A percentile compares a stretch with the other conserved stretches of the same genome.
Evolutionary conservation across 2,797 vertebrate genomes (phyloP).

Genomic region (Morelia viridis): DNA sequence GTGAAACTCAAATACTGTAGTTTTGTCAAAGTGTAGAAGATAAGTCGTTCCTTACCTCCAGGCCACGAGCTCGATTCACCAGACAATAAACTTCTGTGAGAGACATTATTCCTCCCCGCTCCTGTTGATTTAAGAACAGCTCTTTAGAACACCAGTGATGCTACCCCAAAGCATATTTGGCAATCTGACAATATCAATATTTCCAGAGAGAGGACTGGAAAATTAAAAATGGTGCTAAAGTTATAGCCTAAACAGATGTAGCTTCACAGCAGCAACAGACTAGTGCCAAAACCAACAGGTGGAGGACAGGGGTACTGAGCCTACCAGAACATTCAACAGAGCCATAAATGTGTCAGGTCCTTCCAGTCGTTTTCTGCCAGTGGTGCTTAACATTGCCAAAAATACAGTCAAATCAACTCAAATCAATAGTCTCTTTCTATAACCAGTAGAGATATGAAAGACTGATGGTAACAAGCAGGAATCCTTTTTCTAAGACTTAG

Average conservation of each 20-base stretch:
- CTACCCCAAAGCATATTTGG: not conserved
- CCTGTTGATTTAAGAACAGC: constrained; percentile 74
- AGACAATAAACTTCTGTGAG: constrained; percentile 97
- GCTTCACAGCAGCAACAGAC: not conserved
- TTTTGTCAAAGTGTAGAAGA: not conserved
- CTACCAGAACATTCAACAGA: not conserved
- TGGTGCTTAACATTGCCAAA: not conserved
- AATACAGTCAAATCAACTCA: not conserved
- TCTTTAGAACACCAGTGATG: not conserved
- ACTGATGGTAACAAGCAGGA: not conserved
- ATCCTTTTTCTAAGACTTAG: not conserved
- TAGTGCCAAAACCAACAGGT: not conserved
- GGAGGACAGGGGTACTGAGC: not conserved
- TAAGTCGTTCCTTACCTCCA: constrained; percentile 83
- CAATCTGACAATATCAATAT: not conserved
- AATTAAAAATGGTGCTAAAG: not conserved
- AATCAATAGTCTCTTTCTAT: not conserved
- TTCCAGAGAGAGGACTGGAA: not conserved
- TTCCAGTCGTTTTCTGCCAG: not conserved
- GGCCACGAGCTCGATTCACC: constrained; percentile 93
- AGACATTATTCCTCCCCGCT: constrained; percentile 96
- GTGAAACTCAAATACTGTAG: not conserved
- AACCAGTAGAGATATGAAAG: not conserved
- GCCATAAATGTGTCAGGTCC: not conserved
- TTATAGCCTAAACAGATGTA: not conserved